phyloP scores from a whole-genome alignment of 2,888 invertebrate genomes.

The Polyploca ridens region DNA sequence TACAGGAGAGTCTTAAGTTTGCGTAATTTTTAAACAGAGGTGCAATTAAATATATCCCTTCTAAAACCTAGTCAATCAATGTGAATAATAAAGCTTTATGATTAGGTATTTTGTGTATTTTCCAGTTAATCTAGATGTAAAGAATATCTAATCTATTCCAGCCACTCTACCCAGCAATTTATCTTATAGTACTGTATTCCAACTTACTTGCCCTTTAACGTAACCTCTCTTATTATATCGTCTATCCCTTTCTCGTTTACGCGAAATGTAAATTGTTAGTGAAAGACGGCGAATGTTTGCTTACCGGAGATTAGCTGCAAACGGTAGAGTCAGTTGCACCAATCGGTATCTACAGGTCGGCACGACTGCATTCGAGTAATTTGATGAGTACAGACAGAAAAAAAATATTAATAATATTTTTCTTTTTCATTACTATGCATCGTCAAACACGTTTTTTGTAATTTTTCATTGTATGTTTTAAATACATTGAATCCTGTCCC shows the following conservation, averaged over 20 bases:
- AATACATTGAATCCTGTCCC: no score
- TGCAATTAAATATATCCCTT: no score
- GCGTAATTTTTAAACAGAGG: no score
- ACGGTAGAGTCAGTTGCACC: not conserved
- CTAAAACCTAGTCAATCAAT: no score
- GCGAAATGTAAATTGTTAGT: not conserved
- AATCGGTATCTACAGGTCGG: not conserved
- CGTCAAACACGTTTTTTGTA: no score
- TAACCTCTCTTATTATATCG: not conserved
- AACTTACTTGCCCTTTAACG: not conserved
- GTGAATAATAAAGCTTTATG: not conserved
- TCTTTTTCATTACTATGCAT: no score
- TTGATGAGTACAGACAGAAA: not conserved
- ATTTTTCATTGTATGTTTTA: no score
- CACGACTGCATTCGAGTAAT: not conserved
- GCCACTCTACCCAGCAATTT: no score
- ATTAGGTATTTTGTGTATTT: no score
- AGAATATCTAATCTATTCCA: not conserved
- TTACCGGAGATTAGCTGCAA: slow-evolving; percentile 9
- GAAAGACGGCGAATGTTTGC: not conserved
- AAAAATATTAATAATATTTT: no score
- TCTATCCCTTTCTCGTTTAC: not conserved
- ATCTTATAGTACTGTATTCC: not conserved
- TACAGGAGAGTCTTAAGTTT: no score
- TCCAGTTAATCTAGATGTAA: no score